phyloP scores from a whole-genome alignment of 2,888 invertebrate genomes.

The Ctenicera cuprea region DNA sequence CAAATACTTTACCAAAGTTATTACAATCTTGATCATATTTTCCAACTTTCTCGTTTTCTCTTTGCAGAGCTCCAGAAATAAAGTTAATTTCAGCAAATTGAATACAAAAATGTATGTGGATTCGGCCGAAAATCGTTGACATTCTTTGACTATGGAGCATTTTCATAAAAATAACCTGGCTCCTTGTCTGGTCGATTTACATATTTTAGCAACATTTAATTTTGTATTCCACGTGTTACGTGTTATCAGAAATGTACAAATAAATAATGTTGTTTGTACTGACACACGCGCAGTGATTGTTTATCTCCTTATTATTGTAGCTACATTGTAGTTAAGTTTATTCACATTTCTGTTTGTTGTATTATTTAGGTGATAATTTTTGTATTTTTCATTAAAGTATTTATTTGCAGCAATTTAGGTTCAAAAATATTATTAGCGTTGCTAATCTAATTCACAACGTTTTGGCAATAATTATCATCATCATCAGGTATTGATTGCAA shows the following conservation, averaged over 20 bases:
- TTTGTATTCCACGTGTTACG: not conserved
- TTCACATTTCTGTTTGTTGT: no score
- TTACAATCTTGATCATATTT: slow-evolving; percentile 28
- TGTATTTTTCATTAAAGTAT: no score
- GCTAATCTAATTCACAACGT: no score
- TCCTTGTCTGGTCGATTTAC: not conserved
- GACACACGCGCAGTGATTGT: no score
- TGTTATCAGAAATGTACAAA: slow-evolving; percentile 2
- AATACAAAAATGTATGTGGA: slow-evolving; percentile 10
- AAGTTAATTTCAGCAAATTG: slow-evolving; percentile 26
- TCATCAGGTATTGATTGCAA: no score
- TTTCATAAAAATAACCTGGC: not conserved
- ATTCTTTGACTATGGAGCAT: not conserved
- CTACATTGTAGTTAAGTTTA: no score
- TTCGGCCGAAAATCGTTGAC: not conserved
- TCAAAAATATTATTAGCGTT: no score
- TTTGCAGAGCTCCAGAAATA: slow-evolving; percentile 8
- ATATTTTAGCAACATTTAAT: not conserved
- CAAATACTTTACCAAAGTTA: slow-evolving; percentile 30
- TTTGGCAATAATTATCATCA: no score
- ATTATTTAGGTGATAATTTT: no score
- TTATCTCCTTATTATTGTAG: no score
- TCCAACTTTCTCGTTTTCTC: slow-evolving; percentile 6
- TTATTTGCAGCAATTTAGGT: no score
- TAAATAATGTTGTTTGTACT: not conserved